Conservation (phyloP, 2,888 invertebrate genomes). For the Shargacucullia verbasci region DNA sequence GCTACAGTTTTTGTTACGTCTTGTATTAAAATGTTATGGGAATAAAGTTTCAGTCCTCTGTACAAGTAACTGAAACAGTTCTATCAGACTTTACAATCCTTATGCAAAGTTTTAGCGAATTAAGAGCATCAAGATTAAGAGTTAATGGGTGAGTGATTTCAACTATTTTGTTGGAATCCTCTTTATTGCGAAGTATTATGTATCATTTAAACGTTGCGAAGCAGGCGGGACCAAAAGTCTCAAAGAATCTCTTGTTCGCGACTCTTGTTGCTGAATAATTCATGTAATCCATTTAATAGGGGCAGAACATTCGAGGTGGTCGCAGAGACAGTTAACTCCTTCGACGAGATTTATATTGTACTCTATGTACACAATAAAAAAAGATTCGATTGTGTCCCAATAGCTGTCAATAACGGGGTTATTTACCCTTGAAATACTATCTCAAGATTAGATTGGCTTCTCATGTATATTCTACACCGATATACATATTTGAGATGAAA, state of each 20-base stretch:
- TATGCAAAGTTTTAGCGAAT: no score
- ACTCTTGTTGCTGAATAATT: constrained; percentile 80
- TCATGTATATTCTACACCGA: constrained; percentile 32
- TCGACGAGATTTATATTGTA: constrained; percentile 62
- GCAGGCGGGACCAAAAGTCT: constrained; percentile 53
- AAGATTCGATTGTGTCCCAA: constrained; percentile 50
- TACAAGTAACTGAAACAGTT: no score
- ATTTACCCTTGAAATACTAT: constrained; percentile 48
- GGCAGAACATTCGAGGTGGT: constrained; percentile 56
- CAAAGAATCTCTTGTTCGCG: constrained; percentile 67
- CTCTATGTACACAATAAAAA: constrained; percentile 54
- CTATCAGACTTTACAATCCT: background rate
- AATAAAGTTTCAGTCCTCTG: no score
- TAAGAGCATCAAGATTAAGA: no score
- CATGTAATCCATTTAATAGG: constrained; percentile 85
- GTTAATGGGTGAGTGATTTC: constrained; percentile 14
- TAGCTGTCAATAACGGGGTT: constrained; percentile 53
- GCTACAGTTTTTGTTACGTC: no score
- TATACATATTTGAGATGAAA: constrained; percentile 31
- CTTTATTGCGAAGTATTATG: constrained; percentile 30
- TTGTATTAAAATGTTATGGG: no score
- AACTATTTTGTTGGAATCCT: constrained; percentile 28
- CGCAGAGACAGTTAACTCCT: constrained; percentile 55
- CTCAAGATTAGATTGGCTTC: constrained; percentile 50
- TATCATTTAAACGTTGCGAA: constrained; percentile 53